Base-by-base conservation (phyloP, 2,888 invertebrate species). In the Netelia melanura region DNA sequence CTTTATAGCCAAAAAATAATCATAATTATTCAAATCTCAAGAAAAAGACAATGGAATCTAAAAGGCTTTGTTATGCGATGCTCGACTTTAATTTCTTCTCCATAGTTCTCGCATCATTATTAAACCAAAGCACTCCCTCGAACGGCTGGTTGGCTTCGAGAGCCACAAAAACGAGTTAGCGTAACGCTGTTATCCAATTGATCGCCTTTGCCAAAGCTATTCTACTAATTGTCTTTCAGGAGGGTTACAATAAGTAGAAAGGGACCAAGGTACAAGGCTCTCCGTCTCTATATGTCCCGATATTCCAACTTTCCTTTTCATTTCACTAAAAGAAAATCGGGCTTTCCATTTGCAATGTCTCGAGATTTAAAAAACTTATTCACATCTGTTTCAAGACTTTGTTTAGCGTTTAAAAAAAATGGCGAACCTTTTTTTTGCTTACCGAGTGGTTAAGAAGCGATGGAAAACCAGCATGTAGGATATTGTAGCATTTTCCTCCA, bases 171-270 rank as follows among this genome's bases (percentile, higher is more conserved):
- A 91, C 90, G 88, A 91, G 91, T 92, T 91, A 90, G 89, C 88
- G 87, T 90, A 91, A 92, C 90, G 88, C 86, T 83, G 87, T 91
- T 92, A 91, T 89, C 90, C 90, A 87, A 91, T 92, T 90, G 91
- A 92, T 91, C 91, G 88, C 89, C 89, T 89, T 90, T 89, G 68
- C 21, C 79, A 86, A 86, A 89, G 87, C 92, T 89, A 92, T 91
- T 92, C 90, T 86, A 87, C 90, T 91, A 91, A 92, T 93, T 92
- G 90, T 91, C 89, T 88, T 86, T 89, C 85, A 70, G 83, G 75
- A 75, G 65, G 56, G 76, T 70, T 44, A 52, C 17, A 17, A n/a
- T 38, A 52, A 48, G 8, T n/a, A 30, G 21, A 17, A 21, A 64
- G 58, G 72, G 43, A 79, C 54, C 38, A 38, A 10, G 48, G 11